Base-by-base conservation (phyloP, 2,113 vertebrate species). In the Caranx ignobilis region DNA sequence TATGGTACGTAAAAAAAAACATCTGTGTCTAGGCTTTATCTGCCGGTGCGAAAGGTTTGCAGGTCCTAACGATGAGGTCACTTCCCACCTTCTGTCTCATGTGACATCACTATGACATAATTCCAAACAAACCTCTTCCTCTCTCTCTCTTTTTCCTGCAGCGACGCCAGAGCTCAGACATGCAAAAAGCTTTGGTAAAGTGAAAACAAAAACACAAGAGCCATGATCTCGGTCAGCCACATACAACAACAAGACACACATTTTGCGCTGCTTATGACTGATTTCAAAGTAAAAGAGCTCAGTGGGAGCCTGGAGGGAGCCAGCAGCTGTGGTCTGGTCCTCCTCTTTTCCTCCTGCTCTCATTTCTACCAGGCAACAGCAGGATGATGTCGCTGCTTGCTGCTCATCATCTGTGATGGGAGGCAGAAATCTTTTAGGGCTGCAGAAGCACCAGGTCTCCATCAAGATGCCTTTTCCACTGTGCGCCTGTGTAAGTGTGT, bases 321-420 rank as follows among this genome's bases (percentile, higher is more conserved):
- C 39, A 60, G 37, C 21, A 56, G 67, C 43, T 45, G 37, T 12
- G 37, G 54, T 31, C 62, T 16, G 45, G 16, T 57, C 50, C 37
- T 56, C 69, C 6, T 32, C 35, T 43, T 26, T 26, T 37, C 13
- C 26, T 26, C 48, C 47, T 34, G 32, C 43, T 82, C 26, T 61
- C 45, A 15, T 69, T 79, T 88, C 81, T 77, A 76, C 68, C 81
- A 83, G 50, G 69, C 70, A 84, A 85, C 86, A 83, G 71, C 88
- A 83, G 87, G 83, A 86, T 75, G 77, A 73, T 84, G 85, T 83
- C 11, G 70, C 73, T 74, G 48, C 81, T 82, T 47, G 67, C 73
- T 74, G 54, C 82, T 84, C 56, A n/a, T 84, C 56, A n/a, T 75
- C 71, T 41, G 43, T 75, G 77, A 77, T 54, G 61, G 69, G 39